Conservation (phyloP, 2,888 invertebrate genomes). For the Erynnis tages region DNA sequence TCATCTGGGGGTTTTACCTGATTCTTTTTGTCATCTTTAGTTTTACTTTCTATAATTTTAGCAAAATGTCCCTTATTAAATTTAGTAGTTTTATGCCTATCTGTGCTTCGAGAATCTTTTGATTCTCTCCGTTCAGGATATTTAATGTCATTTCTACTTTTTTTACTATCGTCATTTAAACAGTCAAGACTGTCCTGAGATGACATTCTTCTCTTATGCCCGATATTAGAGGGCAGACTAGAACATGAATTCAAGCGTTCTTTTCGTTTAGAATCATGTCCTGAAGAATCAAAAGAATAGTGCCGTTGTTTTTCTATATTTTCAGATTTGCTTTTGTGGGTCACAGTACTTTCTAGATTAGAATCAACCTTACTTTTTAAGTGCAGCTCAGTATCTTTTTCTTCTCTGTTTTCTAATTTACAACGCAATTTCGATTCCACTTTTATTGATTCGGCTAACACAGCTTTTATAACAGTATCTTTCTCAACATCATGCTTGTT, state of each 20-base stretch:
- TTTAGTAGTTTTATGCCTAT: constrained; percentile 75
- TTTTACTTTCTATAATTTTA: constrained; percentile 82
- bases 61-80: constrained; percentile 82
- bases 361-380: constrained; percentile 49
- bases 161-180: constrained; percentile 83
- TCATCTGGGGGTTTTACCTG: constrained; percentile 74
- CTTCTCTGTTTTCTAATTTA: constrained; percentile 74
- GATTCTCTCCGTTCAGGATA: constrained; percentile 85
- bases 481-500: constrained; percentile 77
- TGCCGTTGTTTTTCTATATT: constrained; percentile 70
- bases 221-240: constrained; percentile 83
- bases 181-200: constrained; percentile 86
- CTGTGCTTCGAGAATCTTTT: constrained; percentile 81
- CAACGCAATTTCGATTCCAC: constrained; percentile 45
- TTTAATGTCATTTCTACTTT: constrained; percentile 80
- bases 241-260: constrained; percentile 82
- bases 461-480: constrained; percentile 46
- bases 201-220: constrained; percentile 88
- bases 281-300: constrained; percentile 73
- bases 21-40: constrained; percentile 82
- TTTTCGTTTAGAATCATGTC: constrained; percentile 77
- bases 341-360: constrained; percentile 39
- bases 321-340: constrained; percentile 54
- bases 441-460: constrained; percentile 37
- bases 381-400: constrained; percentile 53